Conservation (phyloP, 2,113 vertebrate genomes). For the Aptenodytes forsteri region DNA sequence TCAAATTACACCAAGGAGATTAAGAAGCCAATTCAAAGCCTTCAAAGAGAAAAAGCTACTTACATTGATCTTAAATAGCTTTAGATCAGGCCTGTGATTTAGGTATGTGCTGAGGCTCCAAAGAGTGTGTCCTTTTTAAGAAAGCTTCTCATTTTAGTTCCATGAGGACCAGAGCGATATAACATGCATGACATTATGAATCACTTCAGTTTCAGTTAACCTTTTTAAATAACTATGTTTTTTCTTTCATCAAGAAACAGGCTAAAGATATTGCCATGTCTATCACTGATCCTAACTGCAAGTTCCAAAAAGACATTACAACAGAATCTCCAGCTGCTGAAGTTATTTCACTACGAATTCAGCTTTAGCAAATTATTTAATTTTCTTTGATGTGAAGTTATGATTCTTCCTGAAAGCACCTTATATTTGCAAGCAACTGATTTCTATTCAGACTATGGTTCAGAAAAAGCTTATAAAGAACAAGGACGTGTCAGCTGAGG, state of each 20-base stretch:
- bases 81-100: neutral
- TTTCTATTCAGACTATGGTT: neutral
- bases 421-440: neutral
- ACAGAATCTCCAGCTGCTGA: neutral
- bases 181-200: neutral
- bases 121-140: neutral
- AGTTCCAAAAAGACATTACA: neutral
- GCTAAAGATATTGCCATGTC: neutral
- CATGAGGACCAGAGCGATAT: neutral
- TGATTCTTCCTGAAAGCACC: neutral
- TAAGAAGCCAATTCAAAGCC: neutral
- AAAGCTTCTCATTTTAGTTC: neutral
- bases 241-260: neutral
- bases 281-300: neutral
- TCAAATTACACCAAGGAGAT: neutral
- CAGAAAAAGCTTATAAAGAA: neutral
- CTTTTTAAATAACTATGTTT: neutral
- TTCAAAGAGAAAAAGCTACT: neutral
- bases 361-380: neutral
- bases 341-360: neutral
- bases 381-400: neutral
- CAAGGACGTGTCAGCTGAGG: neutral
- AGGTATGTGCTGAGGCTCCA: neutral
- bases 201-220: neutral
- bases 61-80: neutral